phyloP scores from a whole-genome alignment of 2,888 invertebrate genomes.

The Biston betularia region DNA sequence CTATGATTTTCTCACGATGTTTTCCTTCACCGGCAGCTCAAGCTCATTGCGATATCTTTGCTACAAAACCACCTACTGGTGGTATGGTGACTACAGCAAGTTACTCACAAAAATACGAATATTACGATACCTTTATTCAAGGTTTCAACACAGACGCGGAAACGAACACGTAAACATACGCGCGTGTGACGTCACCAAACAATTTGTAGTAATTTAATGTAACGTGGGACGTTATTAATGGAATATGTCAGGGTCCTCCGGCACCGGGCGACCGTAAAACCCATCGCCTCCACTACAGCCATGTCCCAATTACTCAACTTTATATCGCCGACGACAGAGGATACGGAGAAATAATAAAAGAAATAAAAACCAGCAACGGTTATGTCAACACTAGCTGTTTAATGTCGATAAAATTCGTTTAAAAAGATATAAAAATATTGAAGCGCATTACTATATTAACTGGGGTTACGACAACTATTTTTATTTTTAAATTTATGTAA shows the following conservation, averaged over 20 bases:
- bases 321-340: constrained; percentile 36
- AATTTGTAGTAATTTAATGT: constrained; percentile 33
- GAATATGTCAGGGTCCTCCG: constrained; percentile 49
- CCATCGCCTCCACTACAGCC: constrained; percentile 11
- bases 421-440: constrained; percentile 18
- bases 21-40: too few relatives aligned
- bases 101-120: too few relatives aligned
- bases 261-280: constrained; percentile 42
- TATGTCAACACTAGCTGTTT: constrained; percentile 27
- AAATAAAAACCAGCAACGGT: constrained; percentile 20
- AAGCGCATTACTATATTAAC: not conserved
- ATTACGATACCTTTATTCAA: not conserved
- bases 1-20: too few relatives aligned
- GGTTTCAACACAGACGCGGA: constrained; percentile 1
- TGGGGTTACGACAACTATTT: not conserved
- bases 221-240: constrained; percentile 47
- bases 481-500: not conserved
- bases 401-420: constrained; percentile 26
- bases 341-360: constrained; percentile 38
- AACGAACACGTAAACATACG: constrained; percentile 21
- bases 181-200: constrained; percentile 42
- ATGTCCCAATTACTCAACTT: constrained; percentile 46
- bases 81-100: too few relatives aligned
- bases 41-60: too few relatives aligned
- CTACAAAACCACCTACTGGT: too few relatives aligned